These are phyloP conservation scores for Kradibia gibbosae DNA, from an alignment of 1,140 invertebrate genomes.

Conservation along the genomic window DNA sequence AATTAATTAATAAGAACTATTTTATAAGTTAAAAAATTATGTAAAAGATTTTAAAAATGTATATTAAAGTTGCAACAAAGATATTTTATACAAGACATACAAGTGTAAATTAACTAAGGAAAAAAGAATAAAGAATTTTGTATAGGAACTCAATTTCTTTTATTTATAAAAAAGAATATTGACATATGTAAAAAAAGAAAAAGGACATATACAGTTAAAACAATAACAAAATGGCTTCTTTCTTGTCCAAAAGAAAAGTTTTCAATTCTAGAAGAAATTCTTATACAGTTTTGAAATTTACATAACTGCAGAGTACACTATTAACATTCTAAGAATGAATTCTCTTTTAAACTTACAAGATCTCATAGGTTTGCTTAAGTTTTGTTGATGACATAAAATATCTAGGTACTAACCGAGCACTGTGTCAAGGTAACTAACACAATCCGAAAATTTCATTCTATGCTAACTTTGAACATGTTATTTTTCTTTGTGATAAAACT, in stretches of 20 bases:
- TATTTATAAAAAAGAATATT: conserved; percentile 49
- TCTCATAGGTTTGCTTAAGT: conserved; percentile 9
- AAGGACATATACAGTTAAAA: conserved; percentile 28
- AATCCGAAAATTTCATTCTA: conserved; percentile 21
- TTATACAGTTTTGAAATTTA: conserved; percentile 17
- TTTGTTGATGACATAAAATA: conserved; percentile 21
- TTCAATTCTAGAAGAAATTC: conserved; percentile 34
- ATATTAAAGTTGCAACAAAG: background rate
- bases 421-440: conserved; percentile 6
- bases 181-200: conserved; percentile 43
- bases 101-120: background rate
- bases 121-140: conserved; percentile 22
- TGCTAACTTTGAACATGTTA: background rate
- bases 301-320: conserved; percentile 28
- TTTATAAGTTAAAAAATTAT: conserved; percentile 30
- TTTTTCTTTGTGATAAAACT: background rate
- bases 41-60: conserved; percentile 27
- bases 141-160: conserved; percentile 51
- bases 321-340: conserved; percentile 31
- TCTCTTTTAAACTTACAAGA: conserved; percentile 6
- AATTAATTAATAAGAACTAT: conserved; percentile 51
- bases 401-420: conserved; percentile 23
- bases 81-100: background rate
- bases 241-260: conserved; percentile 32
- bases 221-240: conserved; percentile 34